Conservation (phyloP, 2,888 invertebrate species). For the Euspilapteryx auroguttella region DNA sequence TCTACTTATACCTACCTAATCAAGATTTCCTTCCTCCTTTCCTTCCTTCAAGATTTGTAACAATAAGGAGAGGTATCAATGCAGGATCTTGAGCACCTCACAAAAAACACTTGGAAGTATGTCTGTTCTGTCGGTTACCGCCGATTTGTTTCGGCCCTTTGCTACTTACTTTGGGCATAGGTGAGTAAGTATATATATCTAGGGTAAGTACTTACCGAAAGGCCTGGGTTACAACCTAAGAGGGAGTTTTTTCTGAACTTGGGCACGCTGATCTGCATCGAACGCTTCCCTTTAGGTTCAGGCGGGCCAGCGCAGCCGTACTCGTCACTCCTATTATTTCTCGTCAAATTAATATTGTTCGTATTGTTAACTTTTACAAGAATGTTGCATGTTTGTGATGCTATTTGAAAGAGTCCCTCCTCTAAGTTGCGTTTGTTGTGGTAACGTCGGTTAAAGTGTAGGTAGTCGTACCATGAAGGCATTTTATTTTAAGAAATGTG, state of each 20-base stretch:
- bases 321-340: slow-evolving; percentile 66
- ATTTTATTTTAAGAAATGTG: slow-evolving; percentile 17
- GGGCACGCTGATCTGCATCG: slow-evolving; percentile 62
- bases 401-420: slow-evolving; percentile 77
- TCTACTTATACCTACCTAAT: too few relatives aligned
- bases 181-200: too few relatives aligned
- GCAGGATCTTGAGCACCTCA: too few relatives aligned
- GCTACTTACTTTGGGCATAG: too few relatives aligned
- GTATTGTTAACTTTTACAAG: slow-evolving; percentile 77
- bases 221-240: slow-evolving; percentile 60
- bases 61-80: too few relatives aligned
- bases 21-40: too few relatives aligned
- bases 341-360: slow-evolving; percentile 70
- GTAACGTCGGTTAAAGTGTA: slow-evolving; percentile 50
- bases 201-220: slow-evolving; percentile 68
- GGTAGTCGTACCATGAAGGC: slow-evolving; percentile 67
- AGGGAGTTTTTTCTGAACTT: slow-evolving; percentile 50
- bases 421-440: slow-evolving; percentile 67
- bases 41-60: too few relatives aligned
- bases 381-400: slow-evolving; percentile 77
- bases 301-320: slow-evolving; percentile 50
- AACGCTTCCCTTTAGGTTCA: slow-evolving; percentile 33
- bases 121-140: too few relatives aligned
- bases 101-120: too few relatives aligned
- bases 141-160: too few relatives aligned